phyloP scores from a whole-genome alignment of 2,888 invertebrate species.

The Dorcus parallelipipedus region DNA sequence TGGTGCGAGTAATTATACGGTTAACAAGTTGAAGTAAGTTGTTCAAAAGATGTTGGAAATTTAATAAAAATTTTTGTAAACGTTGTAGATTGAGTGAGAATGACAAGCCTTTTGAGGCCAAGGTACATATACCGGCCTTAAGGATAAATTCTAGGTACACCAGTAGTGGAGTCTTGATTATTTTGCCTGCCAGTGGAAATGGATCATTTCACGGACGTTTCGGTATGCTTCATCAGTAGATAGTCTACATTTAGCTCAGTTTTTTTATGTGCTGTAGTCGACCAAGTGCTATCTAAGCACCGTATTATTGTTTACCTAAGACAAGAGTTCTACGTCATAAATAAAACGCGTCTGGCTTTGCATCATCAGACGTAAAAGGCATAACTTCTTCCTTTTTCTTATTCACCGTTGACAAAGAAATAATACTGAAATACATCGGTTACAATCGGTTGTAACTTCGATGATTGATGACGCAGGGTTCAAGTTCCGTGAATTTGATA shows the following conservation, averaged over 20 bases:
- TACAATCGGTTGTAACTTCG: too few relatives aligned
- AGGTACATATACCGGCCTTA: conserved; percentile 62
- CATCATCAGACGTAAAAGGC: too few relatives aligned
- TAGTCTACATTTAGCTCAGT: not conserved
- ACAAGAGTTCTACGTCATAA: too few relatives aligned
- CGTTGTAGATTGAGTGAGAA: conserved; percentile 53
- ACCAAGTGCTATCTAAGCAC: too few relatives aligned
- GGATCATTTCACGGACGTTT: conserved; percentile 66
- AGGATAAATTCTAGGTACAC: conserved; percentile 64
- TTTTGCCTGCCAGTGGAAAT: conserved; percentile 68
- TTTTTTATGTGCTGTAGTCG: too few relatives aligned
- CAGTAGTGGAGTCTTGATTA: conserved; percentile 66
- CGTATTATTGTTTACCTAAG: too few relatives aligned
- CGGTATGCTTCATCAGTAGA: conserved; percentile 41
- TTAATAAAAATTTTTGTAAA: not conserved
- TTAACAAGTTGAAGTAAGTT: conserved; percentile 56
- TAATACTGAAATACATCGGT: too few relatives aligned
- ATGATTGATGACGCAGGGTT: too few relatives aligned
- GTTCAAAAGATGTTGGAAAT: not conserved
- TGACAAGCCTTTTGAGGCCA: conserved; percentile 63
- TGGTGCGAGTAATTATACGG: conserved; percentile 62
- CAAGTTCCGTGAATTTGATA: too few relatives aligned
- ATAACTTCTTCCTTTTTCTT: too few relatives aligned
- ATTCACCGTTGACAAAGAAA: too few relatives aligned
- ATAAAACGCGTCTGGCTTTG: too few relatives aligned